Percentiles rank a stretch among this genome's conserved stretches.
Conservation (phyloP, 1,140 invertebrate species). For the Trypoxylus dichotomus region DNA sequence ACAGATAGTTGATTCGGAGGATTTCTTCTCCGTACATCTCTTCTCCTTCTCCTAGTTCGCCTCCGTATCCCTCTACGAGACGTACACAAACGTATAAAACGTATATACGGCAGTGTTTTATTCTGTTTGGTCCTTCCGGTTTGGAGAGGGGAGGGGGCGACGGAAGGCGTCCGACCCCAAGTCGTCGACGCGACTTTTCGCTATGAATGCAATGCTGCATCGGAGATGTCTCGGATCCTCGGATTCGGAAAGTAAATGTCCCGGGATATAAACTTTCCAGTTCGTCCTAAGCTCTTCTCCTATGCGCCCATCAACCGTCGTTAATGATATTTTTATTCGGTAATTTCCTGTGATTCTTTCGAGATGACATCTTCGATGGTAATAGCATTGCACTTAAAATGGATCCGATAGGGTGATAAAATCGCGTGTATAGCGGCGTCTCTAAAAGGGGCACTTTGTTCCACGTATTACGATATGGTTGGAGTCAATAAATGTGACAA, state of each 20-base stretch:
- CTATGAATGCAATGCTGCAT: conserved; percentile 26
- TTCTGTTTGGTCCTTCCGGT: conserved; percentile 26
- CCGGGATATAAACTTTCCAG: conserved; percentile 30
- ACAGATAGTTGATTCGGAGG: conserved; percentile 43
- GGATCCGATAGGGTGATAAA: not conserved
- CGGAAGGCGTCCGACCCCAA: not conserved
- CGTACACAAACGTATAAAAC: too few relatives aligned
- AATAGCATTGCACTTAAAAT: not conserved
- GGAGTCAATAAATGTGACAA: too few relatives aligned
- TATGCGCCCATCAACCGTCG: not conserved
- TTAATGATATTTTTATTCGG: conserved; percentile 28
- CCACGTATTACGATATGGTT: too few relatives aligned
- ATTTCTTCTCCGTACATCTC: not conserved
- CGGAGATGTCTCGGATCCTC: not conserved
- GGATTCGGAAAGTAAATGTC: conserved; percentile 25
- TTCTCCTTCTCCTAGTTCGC: not conserved
- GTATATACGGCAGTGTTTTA: conserved; percentile 28
- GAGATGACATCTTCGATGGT: not conserved
- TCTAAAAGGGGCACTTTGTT: not conserved
- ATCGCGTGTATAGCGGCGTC: not conserved
- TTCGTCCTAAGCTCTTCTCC: not conserved
- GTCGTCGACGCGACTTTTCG: not conserved
- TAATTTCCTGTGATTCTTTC: not conserved
- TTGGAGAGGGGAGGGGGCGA: not conserved
- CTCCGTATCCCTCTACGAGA: too few relatives aligned